Conservation (phyloP, 2,113 vertebrate species). For the Alces alces region DNA sequence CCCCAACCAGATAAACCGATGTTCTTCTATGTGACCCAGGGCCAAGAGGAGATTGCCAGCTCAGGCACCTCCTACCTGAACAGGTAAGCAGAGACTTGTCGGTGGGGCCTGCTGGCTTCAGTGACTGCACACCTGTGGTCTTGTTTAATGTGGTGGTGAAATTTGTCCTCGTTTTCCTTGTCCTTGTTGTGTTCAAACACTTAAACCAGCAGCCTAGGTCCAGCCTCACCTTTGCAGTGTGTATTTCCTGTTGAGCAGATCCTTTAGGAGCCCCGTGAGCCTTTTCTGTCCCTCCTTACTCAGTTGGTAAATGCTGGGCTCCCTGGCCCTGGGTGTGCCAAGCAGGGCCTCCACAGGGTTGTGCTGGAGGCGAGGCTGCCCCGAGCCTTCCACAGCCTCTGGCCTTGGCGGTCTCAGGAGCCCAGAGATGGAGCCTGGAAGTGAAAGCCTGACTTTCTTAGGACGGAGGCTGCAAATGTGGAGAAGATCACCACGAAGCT, state of each 20-base stretch:
- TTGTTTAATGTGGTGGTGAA: not conserved
- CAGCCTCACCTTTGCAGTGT: not conserved
- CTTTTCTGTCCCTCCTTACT: not conserved
- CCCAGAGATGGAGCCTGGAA: not conserved
- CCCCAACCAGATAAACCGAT: slow-evolving; percentile 98
- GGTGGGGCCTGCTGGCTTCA: accelerated
- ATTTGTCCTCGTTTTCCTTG: not conserved
- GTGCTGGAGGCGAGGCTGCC: not conserved
- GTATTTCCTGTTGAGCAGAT: not conserved
- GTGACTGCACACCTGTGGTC: not conserved
- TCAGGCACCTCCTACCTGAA: slow-evolving; percentile 98
- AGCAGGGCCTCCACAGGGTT: not conserved
- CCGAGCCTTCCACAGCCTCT: not conserved
- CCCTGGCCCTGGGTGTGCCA: accelerated
- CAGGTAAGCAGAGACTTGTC: slow-evolving; percentile 81
- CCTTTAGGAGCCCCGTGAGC: not conserved
- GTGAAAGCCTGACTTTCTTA: slow-evolving; percentile 60
- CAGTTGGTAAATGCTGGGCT: not conserved
- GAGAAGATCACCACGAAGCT: slow-evolving; percentile 99
- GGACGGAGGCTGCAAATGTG: slow-evolving; percentile 97
- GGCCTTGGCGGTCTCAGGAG: not conserved
- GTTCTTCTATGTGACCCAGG: slow-evolving; percentile 99
- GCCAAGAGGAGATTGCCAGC: slow-evolving; percentile 98
- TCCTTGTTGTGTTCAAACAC: not conserved
- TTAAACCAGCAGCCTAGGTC: not conserved